A percentile compares a stretch with the other conserved stretches of the same genome.
phyloP scores from a whole-genome alignment of 2,113 vertebrate species.

The Ctenodactylus gundi region DNA sequence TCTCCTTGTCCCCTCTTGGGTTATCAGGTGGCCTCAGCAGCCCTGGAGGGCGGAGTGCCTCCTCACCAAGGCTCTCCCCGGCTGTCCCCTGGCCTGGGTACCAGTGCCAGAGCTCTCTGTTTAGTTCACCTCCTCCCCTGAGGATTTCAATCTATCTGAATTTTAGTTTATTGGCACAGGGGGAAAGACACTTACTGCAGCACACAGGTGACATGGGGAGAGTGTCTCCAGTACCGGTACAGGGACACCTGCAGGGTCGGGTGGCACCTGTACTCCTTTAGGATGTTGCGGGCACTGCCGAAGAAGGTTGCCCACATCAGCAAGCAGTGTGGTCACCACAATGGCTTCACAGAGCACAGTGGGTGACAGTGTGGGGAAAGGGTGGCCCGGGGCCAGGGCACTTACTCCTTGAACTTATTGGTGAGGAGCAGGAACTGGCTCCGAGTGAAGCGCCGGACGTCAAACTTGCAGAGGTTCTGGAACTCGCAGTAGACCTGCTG shows the following conservation, averaged over 20 bases:
- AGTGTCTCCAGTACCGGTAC: conserved; percentile 83
- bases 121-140: not conserved
- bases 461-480: conserved; percentile 80
- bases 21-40: accelerated
- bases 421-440: conserved; percentile 84
- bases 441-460: conserved; percentile 75
- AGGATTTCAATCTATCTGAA: no score
- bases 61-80: not conserved
- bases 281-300: conserved; percentile 71
- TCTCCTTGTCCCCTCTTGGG: accelerated
- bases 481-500: conserved; percentile 82
- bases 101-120: accelerated
- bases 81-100: not conserved
- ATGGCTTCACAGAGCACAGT: accelerated
- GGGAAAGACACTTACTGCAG: conserved; percentile 82
- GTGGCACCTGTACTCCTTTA: conserved; percentile 77
- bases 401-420: conserved; percentile 84
- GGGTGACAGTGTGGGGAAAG: accelerated
- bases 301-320: not conserved
- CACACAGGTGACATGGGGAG: conserved; percentile 76
- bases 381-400: not conserved
- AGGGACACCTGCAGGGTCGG: conserved; percentile 78
- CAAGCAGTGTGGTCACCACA: accelerated
- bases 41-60: accelerated
- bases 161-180: no score